phyloP scores from a whole-genome alignment of 2,888 invertebrate genomes.

The Sylvicola cinctus region DNA sequence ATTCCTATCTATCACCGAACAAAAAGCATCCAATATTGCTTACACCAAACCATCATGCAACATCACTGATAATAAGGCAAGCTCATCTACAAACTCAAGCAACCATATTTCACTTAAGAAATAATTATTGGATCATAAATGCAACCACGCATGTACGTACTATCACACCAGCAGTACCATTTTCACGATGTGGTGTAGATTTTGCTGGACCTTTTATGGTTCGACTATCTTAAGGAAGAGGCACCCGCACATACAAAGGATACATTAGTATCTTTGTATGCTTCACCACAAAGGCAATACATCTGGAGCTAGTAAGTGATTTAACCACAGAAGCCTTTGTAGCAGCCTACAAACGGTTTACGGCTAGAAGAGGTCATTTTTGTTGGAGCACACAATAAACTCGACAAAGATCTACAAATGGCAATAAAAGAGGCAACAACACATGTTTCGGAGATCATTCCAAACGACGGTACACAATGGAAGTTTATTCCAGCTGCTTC shows the following conservation, averaged over 20 bases:
- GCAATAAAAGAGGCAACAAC: too few species aligned
- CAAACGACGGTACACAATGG: too few species aligned
- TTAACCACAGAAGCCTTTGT: conserved; percentile 11
- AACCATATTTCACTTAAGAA: conserved; percentile 7
- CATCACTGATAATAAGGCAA: too few species aligned
- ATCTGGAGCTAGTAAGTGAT: conserved; percentile 7
- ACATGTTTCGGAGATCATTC: too few species aligned
- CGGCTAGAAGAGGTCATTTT: conserved; percentile 11
- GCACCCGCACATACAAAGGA: conserved; percentile 10
- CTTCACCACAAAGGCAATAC: conserved; percentile 8
- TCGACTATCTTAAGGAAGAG: conserved; percentile 7
- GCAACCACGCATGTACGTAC: conserved; percentile 5
- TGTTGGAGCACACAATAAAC: too few species aligned
- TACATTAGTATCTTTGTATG: conserved; percentile 13
- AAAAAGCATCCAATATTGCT: too few species aligned
- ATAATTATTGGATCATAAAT: conserved; percentile 10
- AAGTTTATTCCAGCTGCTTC: too few species aligned
- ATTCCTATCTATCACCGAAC: too few species aligned
- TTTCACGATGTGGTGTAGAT: conserved; percentile 9
- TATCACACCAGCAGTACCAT: conserved; percentile 7
- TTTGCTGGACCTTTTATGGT: conserved; percentile 10
- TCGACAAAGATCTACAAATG: too few species aligned
- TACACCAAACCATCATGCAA: too few species aligned
- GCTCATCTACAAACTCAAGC: conserved; percentile 2
- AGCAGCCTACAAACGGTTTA: conserved; percentile 11